These are phyloP conservation scores for Drosophila orena DNA, from an alignment of 1,140 invertebrate species.

Conservation along the genomic window DNA sequence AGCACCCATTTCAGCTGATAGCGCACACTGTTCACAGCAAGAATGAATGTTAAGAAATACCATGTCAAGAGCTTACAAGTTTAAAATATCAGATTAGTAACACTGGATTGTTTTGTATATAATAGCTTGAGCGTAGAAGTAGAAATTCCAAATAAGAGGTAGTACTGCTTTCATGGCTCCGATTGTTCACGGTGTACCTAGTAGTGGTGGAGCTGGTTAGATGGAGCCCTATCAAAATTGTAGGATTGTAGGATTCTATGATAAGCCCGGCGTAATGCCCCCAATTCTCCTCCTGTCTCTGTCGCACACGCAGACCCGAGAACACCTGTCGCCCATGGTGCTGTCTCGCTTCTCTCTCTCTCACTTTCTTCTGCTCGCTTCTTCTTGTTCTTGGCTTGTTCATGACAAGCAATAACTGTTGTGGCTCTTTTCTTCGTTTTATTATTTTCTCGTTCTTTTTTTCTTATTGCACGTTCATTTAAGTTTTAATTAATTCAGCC, in stretches of 20 bases:
- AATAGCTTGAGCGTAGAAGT: no score
- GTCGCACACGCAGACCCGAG: neutral
- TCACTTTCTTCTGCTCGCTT: neutral
- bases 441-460: constrained; percentile 5
- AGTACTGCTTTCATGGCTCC: no score
- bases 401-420: constrained; percentile 62
- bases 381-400: constrained; percentile 33
- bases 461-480: constrained; percentile 69
- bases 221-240: constrained; percentile 13
- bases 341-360: constrained; percentile 1
- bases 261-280: constrained; percentile 17
- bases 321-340: constrained; percentile 24
- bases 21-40: no score
- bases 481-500: constrained; percentile 76
- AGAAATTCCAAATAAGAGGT: no score
- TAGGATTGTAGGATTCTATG: constrained; percentile 7
- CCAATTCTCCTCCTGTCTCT: neutral
- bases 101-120: no score
- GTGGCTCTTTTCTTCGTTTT: constrained; percentile 12
- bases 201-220: neutral
- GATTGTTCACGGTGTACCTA: neutral
- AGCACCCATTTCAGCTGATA: constrained; percentile 21
- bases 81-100: no score
- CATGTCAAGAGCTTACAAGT: no score
- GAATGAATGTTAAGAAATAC: no score